Conservation (phyloP, 2,797 vertebrate genomes). For the Neostethus bicornis region DNA sequence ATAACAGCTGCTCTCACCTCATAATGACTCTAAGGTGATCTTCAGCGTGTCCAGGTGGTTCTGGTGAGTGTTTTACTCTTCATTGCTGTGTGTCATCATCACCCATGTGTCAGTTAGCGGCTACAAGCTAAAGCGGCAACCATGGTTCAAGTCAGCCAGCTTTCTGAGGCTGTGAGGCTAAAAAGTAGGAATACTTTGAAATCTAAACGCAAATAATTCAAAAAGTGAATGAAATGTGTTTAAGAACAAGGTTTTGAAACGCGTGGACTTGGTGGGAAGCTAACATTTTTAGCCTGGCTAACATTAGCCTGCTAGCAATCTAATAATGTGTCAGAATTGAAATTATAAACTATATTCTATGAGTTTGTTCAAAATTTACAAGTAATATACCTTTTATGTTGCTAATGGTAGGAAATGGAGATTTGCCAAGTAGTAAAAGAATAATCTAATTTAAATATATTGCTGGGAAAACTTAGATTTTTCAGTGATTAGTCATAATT, state of each 20-base stretch:
- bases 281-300: slow-evolving; percentile 56
- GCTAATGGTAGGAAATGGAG: neutral
- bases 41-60: slow-evolving; percentile 80
- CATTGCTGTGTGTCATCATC: slow-evolving; percentile 57
- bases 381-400: neutral
- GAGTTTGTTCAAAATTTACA: too few relatives aligned
- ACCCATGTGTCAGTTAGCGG: slow-evolving; percentile 67
- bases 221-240: neutral
- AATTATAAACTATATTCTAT: too few relatives aligned
- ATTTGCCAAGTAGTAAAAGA: neutral
- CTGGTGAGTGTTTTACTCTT: slow-evolving; percentile 74
- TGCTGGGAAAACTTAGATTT: neutral
- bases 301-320: slow-evolving; percentile 62
- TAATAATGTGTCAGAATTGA: too few relatives aligned
- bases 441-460: neutral
- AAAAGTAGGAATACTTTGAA: neutral
- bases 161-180: neutral
- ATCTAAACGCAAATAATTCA: fast-evolving
- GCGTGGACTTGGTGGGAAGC: slow-evolving; percentile 13
- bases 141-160: slow-evolving; percentile 21
- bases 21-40: slow-evolving; percentile 84
- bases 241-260: neutral
- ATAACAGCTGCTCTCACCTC: slow-evolving; percentile 56
- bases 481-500: neutral
- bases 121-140: slow-evolving; percentile 52